These are phyloP conservation scores for Thymelicus lineola DNA, from an alignment of 2,888 invertebrate genomes.

Conservation along the genomic window DNA sequence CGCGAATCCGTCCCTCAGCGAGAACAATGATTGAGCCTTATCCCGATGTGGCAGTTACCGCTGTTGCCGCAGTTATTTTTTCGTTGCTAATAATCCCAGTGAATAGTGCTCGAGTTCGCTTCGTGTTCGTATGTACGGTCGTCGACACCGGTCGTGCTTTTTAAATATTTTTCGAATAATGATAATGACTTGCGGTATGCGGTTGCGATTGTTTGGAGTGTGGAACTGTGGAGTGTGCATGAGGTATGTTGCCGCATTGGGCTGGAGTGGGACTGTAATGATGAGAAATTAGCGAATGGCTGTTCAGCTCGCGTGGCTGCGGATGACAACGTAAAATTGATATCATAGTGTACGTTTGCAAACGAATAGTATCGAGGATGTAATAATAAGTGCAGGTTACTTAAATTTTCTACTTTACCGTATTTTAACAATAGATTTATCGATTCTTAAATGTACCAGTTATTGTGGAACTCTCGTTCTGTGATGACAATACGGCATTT, in stretches of 20 bases:
- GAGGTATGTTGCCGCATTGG: constrained; percentile 9
- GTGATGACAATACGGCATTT: too few relatives aligned
- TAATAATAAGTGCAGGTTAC: too few relatives aligned
- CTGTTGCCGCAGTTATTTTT: constrained; percentile 16
- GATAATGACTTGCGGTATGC: constrained; percentile 28
- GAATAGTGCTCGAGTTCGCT: constrained; percentile 19
- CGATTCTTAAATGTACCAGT: too few relatives aligned
- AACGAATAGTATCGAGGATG: too few relatives aligned
- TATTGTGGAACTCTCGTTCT: too few relatives aligned
- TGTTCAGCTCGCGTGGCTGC: not conserved
- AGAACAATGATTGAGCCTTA: constrained; percentile 25
- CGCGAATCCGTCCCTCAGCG: constrained; percentile 4
- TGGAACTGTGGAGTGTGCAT: constrained; percentile 1
- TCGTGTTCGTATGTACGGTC: not conserved
- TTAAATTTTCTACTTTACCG: too few relatives aligned
- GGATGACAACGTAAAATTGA: too few relatives aligned
- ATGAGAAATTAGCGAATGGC: not conserved
- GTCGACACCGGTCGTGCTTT: constrained; percentile 15
- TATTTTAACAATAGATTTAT: too few relatives aligned
- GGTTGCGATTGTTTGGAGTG: not conserved
- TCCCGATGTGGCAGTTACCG: constrained; percentile 5
- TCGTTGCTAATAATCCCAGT: constrained; percentile 28
- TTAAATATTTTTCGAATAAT: constrained; percentile 31
- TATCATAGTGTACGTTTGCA: too few relatives aligned
- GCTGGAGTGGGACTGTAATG: not conserved